A percentile compares a stretch with the other conserved stretches of the same genome.
phyloP scores from a whole-genome alignment of 1,140 invertebrate genomes.

The Drosophila littoralis region DNA sequence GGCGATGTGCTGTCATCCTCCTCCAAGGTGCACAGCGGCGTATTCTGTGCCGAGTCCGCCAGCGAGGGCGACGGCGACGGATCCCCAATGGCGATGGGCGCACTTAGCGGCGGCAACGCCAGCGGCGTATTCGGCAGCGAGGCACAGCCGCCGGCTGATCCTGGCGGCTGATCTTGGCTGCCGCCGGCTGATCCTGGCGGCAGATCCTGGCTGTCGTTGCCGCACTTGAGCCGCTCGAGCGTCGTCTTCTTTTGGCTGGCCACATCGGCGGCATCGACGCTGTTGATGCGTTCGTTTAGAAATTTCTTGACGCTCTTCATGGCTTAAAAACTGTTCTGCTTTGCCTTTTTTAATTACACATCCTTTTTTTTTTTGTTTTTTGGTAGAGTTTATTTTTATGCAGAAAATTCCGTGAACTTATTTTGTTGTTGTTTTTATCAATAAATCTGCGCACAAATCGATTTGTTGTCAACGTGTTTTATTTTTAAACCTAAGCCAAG shows the following conservation, averaged over 20 bases:
- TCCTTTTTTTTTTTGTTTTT: constrained; percentile 1
- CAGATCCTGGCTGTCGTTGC: constrained; percentile 10
- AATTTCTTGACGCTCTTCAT: constrained; percentile 84
- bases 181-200: background rate
- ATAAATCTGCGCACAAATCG: constrained; percentile 50
- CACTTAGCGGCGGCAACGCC: constrained; percentile 57
- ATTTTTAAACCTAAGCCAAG: constrained; percentile 44
- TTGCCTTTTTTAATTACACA: constrained; percentile 6
- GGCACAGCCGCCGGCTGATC: constrained; percentile 22
- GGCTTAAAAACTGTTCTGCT: constrained; percentile 14
- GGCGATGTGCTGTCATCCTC: constrained; percentile 70
- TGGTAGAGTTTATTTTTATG: background rate
- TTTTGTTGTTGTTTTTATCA: constrained; percentile 20
- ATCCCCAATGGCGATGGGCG: constrained; percentile 70
- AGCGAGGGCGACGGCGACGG: constrained; percentile 74
- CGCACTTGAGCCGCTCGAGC: constrained; percentile 61
- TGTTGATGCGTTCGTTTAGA: constrained; percentile 79
- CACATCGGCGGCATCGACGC: constrained; percentile 66
- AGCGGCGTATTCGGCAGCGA: constrained; percentile 69
- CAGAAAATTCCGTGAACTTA: no score
- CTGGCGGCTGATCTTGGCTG: constrained; percentile 5
- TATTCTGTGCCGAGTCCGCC: constrained; percentile 70
- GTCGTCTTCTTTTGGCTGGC: constrained; percentile 50
- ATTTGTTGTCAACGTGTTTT: constrained; percentile 40
- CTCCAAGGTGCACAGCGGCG: constrained; percentile 68